Conservation (phyloP, 2,888 invertebrate species). For the Coecobrya sp. region DNA sequence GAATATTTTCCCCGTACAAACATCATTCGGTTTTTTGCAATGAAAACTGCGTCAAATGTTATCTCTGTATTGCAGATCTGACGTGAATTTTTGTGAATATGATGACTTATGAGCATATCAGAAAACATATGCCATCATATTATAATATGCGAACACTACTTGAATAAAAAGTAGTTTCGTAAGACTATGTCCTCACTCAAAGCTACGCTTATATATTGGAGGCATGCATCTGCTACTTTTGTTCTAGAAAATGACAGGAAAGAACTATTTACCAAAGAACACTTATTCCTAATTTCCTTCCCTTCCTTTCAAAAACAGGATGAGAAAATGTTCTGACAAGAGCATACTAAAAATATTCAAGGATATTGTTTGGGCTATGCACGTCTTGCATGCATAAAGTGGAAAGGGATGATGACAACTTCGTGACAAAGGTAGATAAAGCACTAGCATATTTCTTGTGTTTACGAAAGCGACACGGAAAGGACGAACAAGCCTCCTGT, state of each 20-base stretch:
- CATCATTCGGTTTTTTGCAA: too few relatives aligned
- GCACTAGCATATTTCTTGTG: neutral
- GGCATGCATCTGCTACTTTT: constrained; percentile 6
- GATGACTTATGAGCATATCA: neutral
- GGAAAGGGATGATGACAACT: constrained; percentile 49
- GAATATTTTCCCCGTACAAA: too few relatives aligned
- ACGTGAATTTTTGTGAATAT: neutral
- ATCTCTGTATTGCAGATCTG: neutral
- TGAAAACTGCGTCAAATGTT: neutral
- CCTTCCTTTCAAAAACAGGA: constrained; percentile 8
- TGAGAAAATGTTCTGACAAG: constrained; percentile 33
- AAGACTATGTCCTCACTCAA: neutral
- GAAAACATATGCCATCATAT: neutral
- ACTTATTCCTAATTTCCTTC: neutral
- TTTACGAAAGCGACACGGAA: neutral
- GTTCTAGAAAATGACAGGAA: constrained; percentile 7
- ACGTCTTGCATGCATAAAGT: constrained; percentile 40
- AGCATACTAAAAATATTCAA: constrained; percentile 18
- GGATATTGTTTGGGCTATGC: constrained; percentile 27
- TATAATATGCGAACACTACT: neutral
- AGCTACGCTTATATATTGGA: neutral
- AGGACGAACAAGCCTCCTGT: neutral
- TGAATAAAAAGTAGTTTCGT: neutral
- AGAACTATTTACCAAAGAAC: constrained; percentile 6
- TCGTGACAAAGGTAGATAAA: constrained; percentile 61